Evolutionary conservation across 2,888 invertebrate genomes (phyloP).

Genomic region (Drosophila algonquin): DNA sequence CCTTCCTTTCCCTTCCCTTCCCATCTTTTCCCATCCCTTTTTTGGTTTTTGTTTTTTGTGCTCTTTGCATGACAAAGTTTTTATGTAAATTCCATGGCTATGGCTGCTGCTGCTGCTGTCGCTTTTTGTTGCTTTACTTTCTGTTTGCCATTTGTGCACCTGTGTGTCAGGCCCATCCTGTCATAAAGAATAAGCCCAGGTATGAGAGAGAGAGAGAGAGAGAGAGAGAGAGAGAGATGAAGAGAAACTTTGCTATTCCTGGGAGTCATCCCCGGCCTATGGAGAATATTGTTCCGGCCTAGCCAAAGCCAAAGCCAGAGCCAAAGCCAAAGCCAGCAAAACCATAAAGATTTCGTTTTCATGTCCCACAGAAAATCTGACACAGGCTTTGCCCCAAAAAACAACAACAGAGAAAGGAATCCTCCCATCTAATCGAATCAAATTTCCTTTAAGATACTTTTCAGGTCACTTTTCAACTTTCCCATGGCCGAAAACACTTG

Average conservation of each 20-base stretch:
- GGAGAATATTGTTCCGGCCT: slow-evolving; percentile 30
- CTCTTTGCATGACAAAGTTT: slow-evolving; percentile 67
- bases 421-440: slow-evolving; percentile 42
- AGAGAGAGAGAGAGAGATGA: background rate
- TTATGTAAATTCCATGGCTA: slow-evolving; percentile 64
- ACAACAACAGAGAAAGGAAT: background rate
- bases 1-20: slow-evolving; percentile 30
- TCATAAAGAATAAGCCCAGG: background rate
- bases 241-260: slow-evolving; percentile 18
- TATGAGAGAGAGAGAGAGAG: background rate
- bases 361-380: slow-evolving; percentile 6
- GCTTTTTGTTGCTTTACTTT: slow-evolving; percentile 52
- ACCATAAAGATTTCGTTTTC: slow-evolving; percentile 33
- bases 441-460: slow-evolving; percentile 43
- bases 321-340: background rate
- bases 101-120: slow-evolving; percentile 43
- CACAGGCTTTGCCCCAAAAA: background rate
- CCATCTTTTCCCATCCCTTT: slow-evolving; percentile 21
- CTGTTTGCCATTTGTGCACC: slow-evolving; percentile 64
- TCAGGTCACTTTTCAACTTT: slow-evolving; percentile 44
- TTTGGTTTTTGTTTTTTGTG: slow-evolving; percentile 14
- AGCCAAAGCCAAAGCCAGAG: background rate
- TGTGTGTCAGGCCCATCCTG: slow-evolving; percentile 44
- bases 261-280: background rate
- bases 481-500: slow-evolving; percentile 30